Base-by-base conservation (phyloP, 2,888 invertebrate species). In the Autographa gamma region DNA sequence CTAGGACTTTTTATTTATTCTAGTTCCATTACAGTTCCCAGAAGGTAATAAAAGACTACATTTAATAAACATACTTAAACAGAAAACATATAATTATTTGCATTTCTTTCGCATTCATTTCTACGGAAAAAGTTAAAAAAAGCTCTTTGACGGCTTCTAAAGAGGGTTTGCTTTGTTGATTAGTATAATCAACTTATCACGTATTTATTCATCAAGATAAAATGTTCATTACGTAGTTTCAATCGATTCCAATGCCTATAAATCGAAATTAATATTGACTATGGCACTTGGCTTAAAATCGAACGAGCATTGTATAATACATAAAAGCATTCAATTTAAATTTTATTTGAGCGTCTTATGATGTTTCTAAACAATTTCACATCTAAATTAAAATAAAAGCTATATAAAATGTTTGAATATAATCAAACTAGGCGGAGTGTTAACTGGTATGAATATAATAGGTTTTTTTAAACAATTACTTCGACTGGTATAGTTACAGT, bases 321-420 rank as follows among this genome's bases (percentile, higher is more conserved):
- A 48, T 48, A 48, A n/a, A n/a, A 7, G 48, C 48, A 7, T n/a
- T 48, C n/a, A 48, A 48, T 48, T 48, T 48, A n/a, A 48, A 48
- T n/a, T n/a, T 48, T 16, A 48, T 74, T 80, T 68, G 54, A 66
- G 69, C 60, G 31, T 43, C 52, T 48, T 66, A 41, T 74, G 74
- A 64, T 19, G 56, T 38, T 77, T 52, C 38, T 52, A 61, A 69
- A n/a, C 43, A 38, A 41, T 56, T 74, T 77, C 25, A 77, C 64
- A 68, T 60, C 38, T 74, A 71, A 65, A 72, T 32, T 60, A 62
- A 71, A 62, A 69, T 77, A 74, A 66, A 63, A 74, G 71, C 71
- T 64, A 66, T 54, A 60, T 67, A 38, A 34, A n/a, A 14, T 32
- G 60, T 16, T 13, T 43, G 19, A 67, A 73, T 66, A 48, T 32